Base-by-base conservation (phyloP, 2,888 invertebrate species). In the Apoderus coryli region DNA sequence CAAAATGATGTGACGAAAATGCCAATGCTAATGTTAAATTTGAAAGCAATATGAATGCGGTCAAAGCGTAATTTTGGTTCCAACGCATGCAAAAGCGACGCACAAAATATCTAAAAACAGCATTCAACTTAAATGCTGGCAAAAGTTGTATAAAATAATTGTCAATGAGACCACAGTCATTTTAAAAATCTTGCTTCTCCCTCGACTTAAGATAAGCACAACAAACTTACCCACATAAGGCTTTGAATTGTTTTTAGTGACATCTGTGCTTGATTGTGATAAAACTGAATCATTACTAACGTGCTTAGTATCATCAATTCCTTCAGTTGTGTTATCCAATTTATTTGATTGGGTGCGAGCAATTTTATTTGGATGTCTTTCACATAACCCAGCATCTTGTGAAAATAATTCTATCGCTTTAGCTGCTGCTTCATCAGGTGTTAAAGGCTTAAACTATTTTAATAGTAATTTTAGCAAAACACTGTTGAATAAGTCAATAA, bases 381-480 rank as follows among this genome's bases (percentile, higher is more conserved):
- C 85, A 61, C 90, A 90, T 15, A 90, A 64, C 42, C 72, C 67
- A 12, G 86, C 86, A 51, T 88, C 85, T 55, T 78, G 72, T 36
- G 79, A 79, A 53, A 85, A 85, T 36, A 92, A 61, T 48, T 82
- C 77, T 43, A 92, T 74, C 6, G 92, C 90, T 51, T 78, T 74
- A 1, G 84, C 84, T 14, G 92, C 92, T 31, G 90, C 88, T 60
- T 88, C 80, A 64, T 92, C 85, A 37, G 84, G 77, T 36, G 81
- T 75, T 46, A 85, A 64, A 48, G 73, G 72, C 49, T 73, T 67
- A 33, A 75, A 64, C 76, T 77, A 46, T 11, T 16, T 9, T 6
- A 6, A 5, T 14, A 14, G 6, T 11, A 15, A 14, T 14, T 14
- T 29, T 19, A 19, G 19, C n/a, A 7, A 19, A 6, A n/a, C 7